phyloP scores from a whole-genome alignment of 1,140 invertebrate genomes.

The Lethrus apterus region DNA sequence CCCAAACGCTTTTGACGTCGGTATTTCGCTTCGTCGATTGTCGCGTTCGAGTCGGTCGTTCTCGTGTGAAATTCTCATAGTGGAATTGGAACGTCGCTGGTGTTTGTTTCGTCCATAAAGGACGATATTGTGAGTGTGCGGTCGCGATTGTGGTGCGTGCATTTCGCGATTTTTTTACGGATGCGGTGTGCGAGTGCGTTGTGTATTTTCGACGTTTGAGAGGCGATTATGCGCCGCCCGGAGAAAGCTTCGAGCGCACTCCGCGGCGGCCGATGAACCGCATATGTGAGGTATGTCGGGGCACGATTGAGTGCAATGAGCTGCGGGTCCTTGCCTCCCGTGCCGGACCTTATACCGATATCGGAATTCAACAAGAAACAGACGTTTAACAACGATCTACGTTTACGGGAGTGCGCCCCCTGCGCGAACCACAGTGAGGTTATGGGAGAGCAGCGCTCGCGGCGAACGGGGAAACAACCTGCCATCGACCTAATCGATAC shows the following conservation, averaged over 20 bases:
- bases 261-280: constrained; percentile 13
- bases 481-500: constrained; percentile 37
- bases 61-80: constrained; percentile 32
- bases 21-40: constrained; percentile 16
- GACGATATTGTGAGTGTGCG: constrained; percentile 14
- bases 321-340: constrained; percentile 37
- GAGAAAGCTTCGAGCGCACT: constrained; percentile 7
- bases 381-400: constrained; percentile 22
- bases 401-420: constrained; percentile 19
- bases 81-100: constrained; percentile 24
- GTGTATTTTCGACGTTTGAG: constrained; percentile 3
- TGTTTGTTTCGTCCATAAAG: constrained; percentile 24
- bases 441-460: constrained; percentile 38
- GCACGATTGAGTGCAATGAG: constrained; percentile 31
- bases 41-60: constrained; percentile 19
- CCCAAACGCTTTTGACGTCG: constrained; percentile 24
- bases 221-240: constrained; percentile 3
- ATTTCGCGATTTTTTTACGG: constrained; percentile 1
- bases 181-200: constrained; percentile 2
- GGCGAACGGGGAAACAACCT: constrained; percentile 31
- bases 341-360: constrained; percentile 40
- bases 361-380: constrained; percentile 33
- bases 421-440: constrained; percentile 28
- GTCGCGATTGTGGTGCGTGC: constrained; percentile 5
- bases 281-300: background rate